Evolutionary conservation across 2,113 vertebrate species (phyloP).

Genomic region (Pelmatolapia mariae): DNA sequence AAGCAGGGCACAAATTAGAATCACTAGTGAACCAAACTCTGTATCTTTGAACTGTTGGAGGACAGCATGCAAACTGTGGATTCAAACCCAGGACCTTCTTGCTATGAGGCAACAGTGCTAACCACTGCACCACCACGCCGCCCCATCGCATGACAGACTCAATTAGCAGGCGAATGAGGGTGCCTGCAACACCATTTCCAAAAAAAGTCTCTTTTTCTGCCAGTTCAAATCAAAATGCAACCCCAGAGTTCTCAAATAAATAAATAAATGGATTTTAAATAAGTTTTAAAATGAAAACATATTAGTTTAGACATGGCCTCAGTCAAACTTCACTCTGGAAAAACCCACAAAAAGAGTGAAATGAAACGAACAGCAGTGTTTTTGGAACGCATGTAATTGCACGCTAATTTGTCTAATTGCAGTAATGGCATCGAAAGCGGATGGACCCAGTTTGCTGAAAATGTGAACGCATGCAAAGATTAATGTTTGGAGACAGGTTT

Average conservation of each 20-base stretch:
- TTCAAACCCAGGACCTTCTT: not conserved
- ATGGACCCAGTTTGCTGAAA: not conserved
- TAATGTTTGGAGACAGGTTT: not conserved
- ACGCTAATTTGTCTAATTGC: not conserved
- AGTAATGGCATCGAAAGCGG: not conserved
- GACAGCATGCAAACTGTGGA: not conserved
- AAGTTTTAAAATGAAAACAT: not conserved
- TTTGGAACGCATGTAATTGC: not conserved
- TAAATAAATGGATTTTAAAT: not conserved
- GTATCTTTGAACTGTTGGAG: not conserved
- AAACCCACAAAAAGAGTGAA: not conserved
- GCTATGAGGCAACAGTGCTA: not conserved
- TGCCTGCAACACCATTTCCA: not conserved
- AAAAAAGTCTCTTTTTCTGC: not conserved
- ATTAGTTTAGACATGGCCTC: not conserved
- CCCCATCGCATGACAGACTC: fast-evolving
- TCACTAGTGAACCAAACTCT: fast-evolving
- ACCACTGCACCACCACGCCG: fast-evolving
- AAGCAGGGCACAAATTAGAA: not conserved
- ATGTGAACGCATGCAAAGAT: not conserved
- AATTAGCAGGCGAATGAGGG: not conserved
- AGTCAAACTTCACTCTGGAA: not conserved
- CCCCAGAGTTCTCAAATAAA: not conserved
- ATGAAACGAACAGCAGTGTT: not conserved
- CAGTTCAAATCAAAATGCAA: not conserved